Percentiles rank a stretch among this genome's conserved stretches.
These are phyloP conservation scores for Zygothrica quintamaculata DNA, from an alignment of 2,888 invertebrate species.

Conservation along the genomic window DNA sequence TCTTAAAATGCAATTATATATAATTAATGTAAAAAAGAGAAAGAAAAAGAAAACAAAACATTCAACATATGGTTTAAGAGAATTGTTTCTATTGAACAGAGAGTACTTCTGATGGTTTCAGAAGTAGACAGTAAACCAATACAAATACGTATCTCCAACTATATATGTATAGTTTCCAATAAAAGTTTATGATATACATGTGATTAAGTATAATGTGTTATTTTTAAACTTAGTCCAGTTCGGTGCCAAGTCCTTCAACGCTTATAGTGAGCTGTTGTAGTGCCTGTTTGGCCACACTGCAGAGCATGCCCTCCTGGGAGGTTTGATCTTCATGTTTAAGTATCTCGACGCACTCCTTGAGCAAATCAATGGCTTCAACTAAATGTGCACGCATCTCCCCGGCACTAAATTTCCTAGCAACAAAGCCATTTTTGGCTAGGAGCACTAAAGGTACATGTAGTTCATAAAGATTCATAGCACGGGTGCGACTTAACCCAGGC, in stretches of 20 bases:
- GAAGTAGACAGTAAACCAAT: conserved; percentile 16
- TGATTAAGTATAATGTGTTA: conserved; percentile 34
- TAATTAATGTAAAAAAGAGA: conserved; percentile 13
- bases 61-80: conserved; percentile 30
- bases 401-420: conserved; percentile 86
- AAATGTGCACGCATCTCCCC: conserved; percentile 87
- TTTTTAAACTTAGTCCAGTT: conserved; percentile 43
- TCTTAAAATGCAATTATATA: conserved; percentile 54
- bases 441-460: conserved; percentile 91
- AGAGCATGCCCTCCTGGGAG: conserved; percentile 83
- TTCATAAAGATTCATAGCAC: conserved; percentile 92
- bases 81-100: conserved; percentile 47
- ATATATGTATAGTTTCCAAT: conserved; percentile 41
- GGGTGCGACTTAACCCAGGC: conserved; percentile 91
- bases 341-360: conserved; percentile 88
- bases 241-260: conserved; percentile 78
- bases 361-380: conserved; percentile 87
- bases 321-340: conserved; percentile 87
- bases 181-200: conserved; percentile 48
- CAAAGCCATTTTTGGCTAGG: conserved; percentile 88
- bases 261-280: conserved; percentile 81
- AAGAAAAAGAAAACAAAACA: conserved; percentile 7
- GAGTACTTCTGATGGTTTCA: conserved; percentile 37
- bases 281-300: conserved; percentile 79
- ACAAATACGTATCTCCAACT: conserved; percentile 18